A percentile compares a stretch with the other conserved stretches of the same genome.
phyloP scores from a whole-genome alignment of 2,888 invertebrate species.

The Serrognathus titanus region DNA sequence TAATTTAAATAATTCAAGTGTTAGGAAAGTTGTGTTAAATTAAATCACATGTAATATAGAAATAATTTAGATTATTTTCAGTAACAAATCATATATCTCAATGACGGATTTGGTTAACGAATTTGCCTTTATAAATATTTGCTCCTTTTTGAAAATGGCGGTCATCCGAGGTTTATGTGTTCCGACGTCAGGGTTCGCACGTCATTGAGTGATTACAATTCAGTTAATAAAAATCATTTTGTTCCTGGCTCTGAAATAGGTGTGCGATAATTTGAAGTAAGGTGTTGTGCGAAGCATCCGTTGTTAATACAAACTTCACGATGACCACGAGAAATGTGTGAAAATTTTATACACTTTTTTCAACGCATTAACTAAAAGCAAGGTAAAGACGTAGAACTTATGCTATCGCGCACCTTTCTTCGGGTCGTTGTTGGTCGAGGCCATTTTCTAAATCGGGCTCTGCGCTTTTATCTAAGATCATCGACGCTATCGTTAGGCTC shows the following conservation, averaged over 20 bases:
- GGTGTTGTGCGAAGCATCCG: slow-evolving; percentile 19
- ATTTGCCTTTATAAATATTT: no score
- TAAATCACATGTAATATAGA: no score
- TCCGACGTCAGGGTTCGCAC: slow-evolving; percentile 16
- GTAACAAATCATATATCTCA: no score
- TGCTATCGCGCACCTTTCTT: slow-evolving; percentile 16
- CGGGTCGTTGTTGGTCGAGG: slow-evolving; percentile 20
- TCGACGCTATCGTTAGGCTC: not conserved
- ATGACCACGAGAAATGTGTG: slow-evolving; percentile 21
- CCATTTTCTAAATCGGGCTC: slow-evolving; percentile 21
- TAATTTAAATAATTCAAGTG: no score
- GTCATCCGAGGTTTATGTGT: slow-evolving; percentile 4
- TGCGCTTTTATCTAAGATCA: slow-evolving; percentile 11
- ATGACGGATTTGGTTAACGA: no score
- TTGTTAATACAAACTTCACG: slow-evolving; percentile 15
- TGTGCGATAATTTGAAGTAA: slow-evolving; percentile 25
- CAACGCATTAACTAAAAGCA: slow-evolving; percentile 22
- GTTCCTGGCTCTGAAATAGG: slow-evolving; percentile 26
- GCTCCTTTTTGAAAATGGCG: slow-evolving; percentile 10
- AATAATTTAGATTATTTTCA: no score
- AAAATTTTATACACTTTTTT: slow-evolving; percentile 19
- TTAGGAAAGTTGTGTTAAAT: no score
- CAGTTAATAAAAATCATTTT: slow-evolving; percentile 22
- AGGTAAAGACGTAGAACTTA: slow-evolving; percentile 20
- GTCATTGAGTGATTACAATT: slow-evolving; percentile 5